Evolutionary conservation across 2,797 vertebrate species (phyloP).

Genomic region (Erethizon dorsatum): DNA sequence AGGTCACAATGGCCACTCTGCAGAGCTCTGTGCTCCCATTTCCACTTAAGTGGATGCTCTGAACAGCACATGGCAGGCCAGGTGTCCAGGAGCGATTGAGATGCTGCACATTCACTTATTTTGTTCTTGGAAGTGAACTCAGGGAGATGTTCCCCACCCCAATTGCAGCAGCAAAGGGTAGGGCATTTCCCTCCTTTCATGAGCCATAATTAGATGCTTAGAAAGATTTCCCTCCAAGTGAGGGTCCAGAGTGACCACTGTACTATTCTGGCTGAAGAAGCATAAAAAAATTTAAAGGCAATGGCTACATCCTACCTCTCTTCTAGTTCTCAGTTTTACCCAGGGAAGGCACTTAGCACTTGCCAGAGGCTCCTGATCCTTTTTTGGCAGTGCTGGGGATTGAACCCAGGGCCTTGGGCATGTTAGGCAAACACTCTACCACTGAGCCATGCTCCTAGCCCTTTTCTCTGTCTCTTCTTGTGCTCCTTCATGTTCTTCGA

Average conservation of each 20-base stretch:
- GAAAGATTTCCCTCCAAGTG: not conserved
- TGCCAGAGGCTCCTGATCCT: rapidly evolving
- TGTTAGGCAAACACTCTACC: not conserved
- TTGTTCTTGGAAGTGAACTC: not conserved
- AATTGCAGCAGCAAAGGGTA: rapidly evolving
- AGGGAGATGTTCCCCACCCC: rapidly evolving
- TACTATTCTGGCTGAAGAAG: not conserved
- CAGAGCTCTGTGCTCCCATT: not conserved
- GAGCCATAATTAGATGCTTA: not conserved
- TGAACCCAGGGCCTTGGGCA: not conserved
- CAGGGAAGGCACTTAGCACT: not conserved
- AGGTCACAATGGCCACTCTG: rapidly evolving
- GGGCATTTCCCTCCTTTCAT: not conserved
- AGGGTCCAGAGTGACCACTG: not conserved
- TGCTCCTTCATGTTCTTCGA: not conserved
- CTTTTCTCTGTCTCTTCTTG: not conserved
- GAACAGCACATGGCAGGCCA: not conserved
- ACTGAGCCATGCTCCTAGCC: not conserved
- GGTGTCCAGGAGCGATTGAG: not conserved
- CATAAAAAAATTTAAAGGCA: not conserved
- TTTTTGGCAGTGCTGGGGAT: no score
- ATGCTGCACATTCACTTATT: no score
- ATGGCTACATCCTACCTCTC: not conserved
- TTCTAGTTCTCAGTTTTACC: not conserved
- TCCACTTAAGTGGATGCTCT: not conserved